These are phyloP conservation scores for Toxotes chatareus DNA, from an alignment of 2,113 vertebrate species.

Conservation along the genomic window DNA sequence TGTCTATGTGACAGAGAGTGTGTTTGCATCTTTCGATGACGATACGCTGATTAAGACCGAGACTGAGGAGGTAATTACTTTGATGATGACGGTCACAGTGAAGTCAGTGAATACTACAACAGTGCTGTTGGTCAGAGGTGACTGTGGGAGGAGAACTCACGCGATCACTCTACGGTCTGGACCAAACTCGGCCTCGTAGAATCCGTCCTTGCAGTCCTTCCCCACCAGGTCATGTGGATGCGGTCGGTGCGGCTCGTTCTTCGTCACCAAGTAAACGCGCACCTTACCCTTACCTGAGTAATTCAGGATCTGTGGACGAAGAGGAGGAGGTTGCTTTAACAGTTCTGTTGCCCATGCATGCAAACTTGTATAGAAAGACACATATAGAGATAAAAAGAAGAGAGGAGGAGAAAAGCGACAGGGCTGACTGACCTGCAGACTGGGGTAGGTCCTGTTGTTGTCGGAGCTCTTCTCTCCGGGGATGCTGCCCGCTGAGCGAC, in stretches of 20 bases:
- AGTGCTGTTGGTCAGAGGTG: neutral
- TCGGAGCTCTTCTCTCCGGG: conserved; percentile 94
- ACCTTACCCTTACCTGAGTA: conserved; percentile 93
- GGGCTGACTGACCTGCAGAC: conserved; percentile 88
- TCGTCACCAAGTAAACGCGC: conserved; percentile 93
- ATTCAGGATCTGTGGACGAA: conserved; percentile 87
- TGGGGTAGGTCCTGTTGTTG: conserved; percentile 95
- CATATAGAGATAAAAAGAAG: neutral
- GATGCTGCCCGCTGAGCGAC: conserved; percentile 97
- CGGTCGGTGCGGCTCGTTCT: conserved; percentile 94
- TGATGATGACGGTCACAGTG: neutral
- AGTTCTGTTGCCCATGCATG: neutral
- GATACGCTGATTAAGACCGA: conserved; percentile 21
- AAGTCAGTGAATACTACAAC: too few relatives aligned
- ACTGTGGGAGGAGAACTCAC: conserved; percentile 85
- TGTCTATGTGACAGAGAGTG: neutral
- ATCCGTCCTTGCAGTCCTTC: conserved; percentile 96
- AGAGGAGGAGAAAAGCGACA: neutral
- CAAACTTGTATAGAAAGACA: neutral
- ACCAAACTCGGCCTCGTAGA: conserved; percentile 96
- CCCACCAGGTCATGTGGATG: conserved; percentile 98
- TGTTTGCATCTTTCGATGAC: conserved; percentile 8
- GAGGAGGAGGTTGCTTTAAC: neutral
- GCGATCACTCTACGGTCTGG: conserved; percentile 93
- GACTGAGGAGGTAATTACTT: neutral